Base-by-base conservation (phyloP, 2,113 vertebrate genomes). In the Ploceus nigricollis region DNA sequence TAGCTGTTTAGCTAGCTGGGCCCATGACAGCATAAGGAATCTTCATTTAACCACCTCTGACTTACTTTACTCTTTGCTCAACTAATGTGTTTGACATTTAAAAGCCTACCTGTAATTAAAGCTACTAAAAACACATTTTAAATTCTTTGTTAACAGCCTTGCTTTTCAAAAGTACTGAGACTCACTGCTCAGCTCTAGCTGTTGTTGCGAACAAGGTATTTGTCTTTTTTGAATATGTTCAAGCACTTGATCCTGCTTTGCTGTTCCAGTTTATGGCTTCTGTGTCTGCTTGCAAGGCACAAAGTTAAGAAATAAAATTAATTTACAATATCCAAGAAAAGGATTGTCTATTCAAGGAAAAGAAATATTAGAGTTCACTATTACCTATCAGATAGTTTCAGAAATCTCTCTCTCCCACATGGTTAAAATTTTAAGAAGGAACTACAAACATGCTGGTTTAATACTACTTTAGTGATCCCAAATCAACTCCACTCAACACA, bases 401-500 rank as follows among this genome's bases (percentile, higher is more conserved):
- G 79, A 92, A 87, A 91, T 78, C 20, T 66, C 50, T 10, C 27
- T 92, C 40, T 82, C 47, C 48, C 58, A 90, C 45, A 48, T 39
- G 51, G 44, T 71, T 87, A 94, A 66, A 68, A 44, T 57, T 80
- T 90, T 65, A 92, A 86, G 37, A 71, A 82, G 23, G 12, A 64
- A 35, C 21, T 65, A 68, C 15, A 68, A 77, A 51, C n/a, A 64
- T 73, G 69, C 64, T 85, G 81, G 22, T 91, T 95, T 92, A 91
- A 82, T 53, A 82, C 39, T 21, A 65, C 54, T 88, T 64, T 22
- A 80, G 56, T 82, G 57, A 88, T 94, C 45, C 65, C 87, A 94
- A 76, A 94, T 96, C 70, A 94, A 94, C 88, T 86, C 33, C 71
- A 73, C 50, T 89, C 76, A 87, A 82, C 54, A 78, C 8, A 90